Evolutionary conservation across 64 coral and sea anemone species (phyloP).

Genomic region (Dendronephthya gigantea): DNA sequence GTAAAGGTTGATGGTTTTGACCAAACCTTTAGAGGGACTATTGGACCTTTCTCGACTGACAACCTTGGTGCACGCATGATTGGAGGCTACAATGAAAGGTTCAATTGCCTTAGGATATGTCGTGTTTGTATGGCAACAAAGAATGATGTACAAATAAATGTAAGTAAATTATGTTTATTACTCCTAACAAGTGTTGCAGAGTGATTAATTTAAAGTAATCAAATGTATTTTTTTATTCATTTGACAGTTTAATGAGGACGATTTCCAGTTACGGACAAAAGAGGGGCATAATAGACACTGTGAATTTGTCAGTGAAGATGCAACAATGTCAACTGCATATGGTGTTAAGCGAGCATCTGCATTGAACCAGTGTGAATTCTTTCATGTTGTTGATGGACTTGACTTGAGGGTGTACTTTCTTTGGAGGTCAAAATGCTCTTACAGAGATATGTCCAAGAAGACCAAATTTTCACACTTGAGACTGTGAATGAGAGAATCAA

Average conservation of each 20-base stretch:
- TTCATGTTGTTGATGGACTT: constrained; percentile 54
- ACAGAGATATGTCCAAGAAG: constrained; percentile 22
- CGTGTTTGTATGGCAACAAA: constrained; percentile 62
- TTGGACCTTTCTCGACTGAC: constrained; percentile 61
- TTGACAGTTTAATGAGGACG: constrained; percentile 40
- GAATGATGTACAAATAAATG: constrained; percentile 49
- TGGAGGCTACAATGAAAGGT: constrained; percentile 51
- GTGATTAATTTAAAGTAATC: not conserved
- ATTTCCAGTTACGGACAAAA: constrained; percentile 49
- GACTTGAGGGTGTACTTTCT: constrained; percentile 51
- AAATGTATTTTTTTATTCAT: not conserved
- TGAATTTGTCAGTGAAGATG: constrained; percentile 32
- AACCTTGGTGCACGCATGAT: constrained; percentile 65
- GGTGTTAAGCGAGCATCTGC: constrained; percentile 28
- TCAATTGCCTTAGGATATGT: constrained; percentile 54
- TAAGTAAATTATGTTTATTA: not conserved
- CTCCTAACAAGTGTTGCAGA: not conserved
- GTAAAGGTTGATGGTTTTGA: constrained; percentile 32
- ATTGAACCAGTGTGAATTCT: constrained; percentile 39
- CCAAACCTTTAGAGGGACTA: constrained; percentile 41
- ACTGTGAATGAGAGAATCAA: constrained; percentile 33
- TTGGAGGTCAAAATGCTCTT: constrained; percentile 41
- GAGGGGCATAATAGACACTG: constrained; percentile 36
- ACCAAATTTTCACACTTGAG: constrained; percentile 33
- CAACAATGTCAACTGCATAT: constrained; percentile 24